Conservation (phyloP, 2,113 vertebrate genomes). For the Gobius niger region DNA sequence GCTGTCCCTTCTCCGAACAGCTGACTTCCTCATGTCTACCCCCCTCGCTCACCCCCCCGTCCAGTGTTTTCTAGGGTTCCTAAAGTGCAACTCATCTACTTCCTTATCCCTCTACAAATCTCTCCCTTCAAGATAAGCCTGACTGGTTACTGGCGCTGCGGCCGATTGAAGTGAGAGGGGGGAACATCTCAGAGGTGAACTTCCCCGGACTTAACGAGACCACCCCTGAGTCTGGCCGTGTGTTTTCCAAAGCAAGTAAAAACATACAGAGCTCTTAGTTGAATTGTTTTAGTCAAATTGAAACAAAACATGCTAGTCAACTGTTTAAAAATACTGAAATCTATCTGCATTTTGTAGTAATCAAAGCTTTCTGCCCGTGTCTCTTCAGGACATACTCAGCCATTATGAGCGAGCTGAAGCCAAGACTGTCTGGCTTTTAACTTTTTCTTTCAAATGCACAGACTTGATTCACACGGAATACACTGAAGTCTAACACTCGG, state of each 20-base stretch:
- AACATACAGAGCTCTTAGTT: slow-evolving; percentile 25
- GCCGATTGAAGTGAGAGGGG: slow-evolving; percentile 46
- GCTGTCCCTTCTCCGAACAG: slow-evolving; percentile 61
- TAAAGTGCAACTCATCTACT: slow-evolving; percentile 12
- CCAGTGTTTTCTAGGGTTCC: slow-evolving; percentile 51
- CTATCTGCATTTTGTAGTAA: no score
- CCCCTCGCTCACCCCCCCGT: slow-evolving; percentile 70
- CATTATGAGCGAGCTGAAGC: no score
- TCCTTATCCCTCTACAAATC: slow-evolving; percentile 46
- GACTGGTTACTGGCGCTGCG: slow-evolving; percentile 51
- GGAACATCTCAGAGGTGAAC: slow-evolving; percentile 55
- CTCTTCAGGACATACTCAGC: no score
- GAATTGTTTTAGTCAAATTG: no score
- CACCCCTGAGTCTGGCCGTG: slow-evolving; percentile 39
- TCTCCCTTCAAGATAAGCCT: slow-evolving; percentile 62
- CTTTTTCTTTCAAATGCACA: no score
- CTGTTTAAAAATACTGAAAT: no score
- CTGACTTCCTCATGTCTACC: slow-evolving; percentile 77
- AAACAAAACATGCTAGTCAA: no score
- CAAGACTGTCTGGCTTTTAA: no score
- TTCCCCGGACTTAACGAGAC: slow-evolving; percentile 53
- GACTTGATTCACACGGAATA: no score
- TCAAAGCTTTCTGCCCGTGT: no score
- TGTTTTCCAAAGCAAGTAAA: slow-evolving; percentile 64
- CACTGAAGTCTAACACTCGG: no score